Evolutionary conservation across 1,140 invertebrate species (phyloP), one percentile per base, ranked within the genome.

Genomic region (Panagrolaimus sp.): DNA sequence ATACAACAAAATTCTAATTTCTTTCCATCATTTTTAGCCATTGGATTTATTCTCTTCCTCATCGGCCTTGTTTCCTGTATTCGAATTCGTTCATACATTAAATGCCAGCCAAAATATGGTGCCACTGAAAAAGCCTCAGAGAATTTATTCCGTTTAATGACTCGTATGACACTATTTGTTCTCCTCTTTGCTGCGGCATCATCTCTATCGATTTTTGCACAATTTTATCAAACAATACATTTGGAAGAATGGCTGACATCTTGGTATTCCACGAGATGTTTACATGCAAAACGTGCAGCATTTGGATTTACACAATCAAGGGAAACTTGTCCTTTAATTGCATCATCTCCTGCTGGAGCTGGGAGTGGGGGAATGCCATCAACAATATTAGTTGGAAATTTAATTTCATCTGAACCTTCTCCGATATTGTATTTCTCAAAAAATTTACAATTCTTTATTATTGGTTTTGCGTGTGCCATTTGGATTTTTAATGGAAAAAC

Each of bases 401-500:
- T 57, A 1, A 20, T 27, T 20, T 20, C 11, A 57, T 13, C 51
- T 11, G 13, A 69, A 16, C 74, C 77, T 9, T 72, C 76, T 23
- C 65, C 85, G 65, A 79, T 83, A 62, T 75, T 87, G 65, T 95
- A 94, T 83, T 93, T 94, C 89, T 89, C 93, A 63, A 96, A 96
- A 82, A 96, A 97, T 85, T 86, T 97, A 63, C 94, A 93, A 89
- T 90, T 90, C 20, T 91, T 98, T 86, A 92, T 96, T 65, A 92
- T 96, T n/a, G 94, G 94, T 1, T 93, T 98, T 45, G 95, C 93
- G 0, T 95, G 92, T 5, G 92, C 91, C 72, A 91, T 96, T 70
- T 98, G 94, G 94, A 92, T 97, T 44, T 95, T 93, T 89, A 96
- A 93, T 11, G 90, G 91, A 45, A 98, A 98, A 85, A 98, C 95